A percentile compares a stretch with the other conserved stretches of the same genome.
These are phyloP conservation scores for Steatocranus sp. DNA, from an alignment of 2,797 vertebrate species.

Conservation along the genomic window DNA sequence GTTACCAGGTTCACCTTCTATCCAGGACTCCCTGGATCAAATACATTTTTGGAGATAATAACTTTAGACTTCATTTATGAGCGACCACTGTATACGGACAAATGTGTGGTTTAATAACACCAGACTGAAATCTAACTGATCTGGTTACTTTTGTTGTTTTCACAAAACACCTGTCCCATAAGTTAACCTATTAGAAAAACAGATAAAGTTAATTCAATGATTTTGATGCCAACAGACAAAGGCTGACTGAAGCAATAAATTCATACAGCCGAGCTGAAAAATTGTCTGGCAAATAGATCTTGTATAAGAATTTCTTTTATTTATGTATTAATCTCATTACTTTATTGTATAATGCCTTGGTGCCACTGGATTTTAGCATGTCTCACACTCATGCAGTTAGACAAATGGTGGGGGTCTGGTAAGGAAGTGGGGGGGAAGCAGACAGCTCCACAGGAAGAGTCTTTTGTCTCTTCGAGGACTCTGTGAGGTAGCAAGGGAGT, in stretches of 20 bases:
- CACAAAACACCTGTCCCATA: neutral
- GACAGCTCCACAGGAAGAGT: neutral
- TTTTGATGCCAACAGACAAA: neutral
- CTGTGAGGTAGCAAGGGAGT: neutral
- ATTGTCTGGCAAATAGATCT: neutral
- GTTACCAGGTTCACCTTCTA: neutral
- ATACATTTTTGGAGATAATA: neutral
- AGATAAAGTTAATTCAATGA: neutral
- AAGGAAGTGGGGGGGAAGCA: neutral
- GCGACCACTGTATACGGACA: accelerated
- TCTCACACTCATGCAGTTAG: too few species aligned
- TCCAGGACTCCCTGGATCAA: neutral
- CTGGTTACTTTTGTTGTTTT: neutral
- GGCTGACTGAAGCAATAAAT: neutral
- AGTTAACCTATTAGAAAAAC: neutral
- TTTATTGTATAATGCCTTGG: too few species aligned
- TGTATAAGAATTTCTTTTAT: too few species aligned
- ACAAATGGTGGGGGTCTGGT: neutral
- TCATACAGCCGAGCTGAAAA: neutral
- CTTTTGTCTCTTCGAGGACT: neutral
- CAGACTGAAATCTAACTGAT: neutral
- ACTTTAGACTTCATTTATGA: neutral
- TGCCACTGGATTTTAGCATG: neutral
- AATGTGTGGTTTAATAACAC: neutral
- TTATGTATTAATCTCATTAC: too few species aligned